These are phyloP conservation scores for Natrix natrix DNA, from an alignment of 2,797 vertebrate genomes.

Conservation along the genomic window DNA sequence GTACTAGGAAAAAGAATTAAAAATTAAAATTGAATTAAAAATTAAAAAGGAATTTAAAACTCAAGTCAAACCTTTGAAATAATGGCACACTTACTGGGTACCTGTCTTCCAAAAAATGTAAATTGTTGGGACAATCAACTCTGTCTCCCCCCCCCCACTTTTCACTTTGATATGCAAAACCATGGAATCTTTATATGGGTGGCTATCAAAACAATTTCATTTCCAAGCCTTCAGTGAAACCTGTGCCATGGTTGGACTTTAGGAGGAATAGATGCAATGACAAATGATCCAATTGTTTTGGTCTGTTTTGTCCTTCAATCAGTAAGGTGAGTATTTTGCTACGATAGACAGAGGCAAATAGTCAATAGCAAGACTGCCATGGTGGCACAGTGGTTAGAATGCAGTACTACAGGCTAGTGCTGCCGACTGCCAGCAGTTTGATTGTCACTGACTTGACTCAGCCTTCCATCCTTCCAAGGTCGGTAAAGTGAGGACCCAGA, in stretches of 20 bases:
- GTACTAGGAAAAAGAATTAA: too few relatives aligned
- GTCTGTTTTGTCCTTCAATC: neutral
- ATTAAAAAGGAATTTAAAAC: conserved; percentile 23
- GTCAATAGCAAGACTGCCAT: neutral
- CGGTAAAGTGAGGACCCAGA: neutral
- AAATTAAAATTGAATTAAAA: too few relatives aligned
- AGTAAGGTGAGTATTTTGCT: neutral
- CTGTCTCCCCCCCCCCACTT: neutral
- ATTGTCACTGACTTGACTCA: neutral
- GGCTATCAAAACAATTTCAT: neutral
- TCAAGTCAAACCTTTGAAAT: conserved; percentile 54
- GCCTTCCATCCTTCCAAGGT: neutral
- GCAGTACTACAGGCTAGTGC: neutral
- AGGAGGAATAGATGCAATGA: neutral
- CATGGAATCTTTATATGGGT: conserved; percentile 18
- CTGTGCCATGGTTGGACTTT: neutral
- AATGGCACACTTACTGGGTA: conserved; percentile 53
- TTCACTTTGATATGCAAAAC: conserved; percentile 27
- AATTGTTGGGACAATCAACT: conserved; percentile 28
- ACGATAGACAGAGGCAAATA: neutral
- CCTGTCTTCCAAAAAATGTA: conserved; percentile 41
- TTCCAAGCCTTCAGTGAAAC: conserved; percentile 25
- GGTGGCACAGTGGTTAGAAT: neutral
- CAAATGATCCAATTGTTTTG: neutral
- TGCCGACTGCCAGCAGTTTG: neutral